Evolutionary conservation across 2,797 vertebrate genomes (phyloP).

Genomic region (Cossypha polioptera): DNA sequence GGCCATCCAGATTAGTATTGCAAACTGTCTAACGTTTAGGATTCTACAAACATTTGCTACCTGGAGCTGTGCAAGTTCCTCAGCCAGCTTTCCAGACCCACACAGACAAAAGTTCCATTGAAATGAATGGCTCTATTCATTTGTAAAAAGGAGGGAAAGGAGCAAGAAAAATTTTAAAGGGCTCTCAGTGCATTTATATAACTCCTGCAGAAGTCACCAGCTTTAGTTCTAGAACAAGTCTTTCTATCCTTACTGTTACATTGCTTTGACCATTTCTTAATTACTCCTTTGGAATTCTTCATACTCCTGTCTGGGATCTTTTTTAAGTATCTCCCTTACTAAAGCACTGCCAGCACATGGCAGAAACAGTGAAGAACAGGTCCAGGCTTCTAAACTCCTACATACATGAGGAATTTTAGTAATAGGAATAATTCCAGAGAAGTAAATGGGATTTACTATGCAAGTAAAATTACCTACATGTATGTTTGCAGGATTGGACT

Average conservation of each 20-base stretch:
- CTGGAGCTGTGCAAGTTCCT: constrained; percentile 50
- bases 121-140: constrained; percentile 77
- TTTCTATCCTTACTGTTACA: constrained; percentile 40
- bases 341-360: constrained; percentile 34
- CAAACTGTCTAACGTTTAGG: neutral
- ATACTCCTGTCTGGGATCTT: neutral
- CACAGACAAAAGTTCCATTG: constrained; percentile 57
- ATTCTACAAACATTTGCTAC: constrained; percentile 69
- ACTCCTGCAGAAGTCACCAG: constrained; percentile 50
- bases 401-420: neutral
- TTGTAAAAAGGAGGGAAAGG: neutral
- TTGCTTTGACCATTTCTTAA: constrained; percentile 30
- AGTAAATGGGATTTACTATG: neutral
- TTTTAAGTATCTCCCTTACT: neutral
- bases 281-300: constrained; percentile 29
- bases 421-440: neutral
- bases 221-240: constrained; percentile 51
- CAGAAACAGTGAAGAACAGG: neutral
- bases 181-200: constrained; percentile 52
- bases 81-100: constrained; percentile 62
- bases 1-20: neutral
- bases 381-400: constrained; percentile 5
- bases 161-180: constrained; percentile 42
- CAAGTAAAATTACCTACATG: neutral
- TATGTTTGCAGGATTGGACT: neutral